Percentiles rank a stretch among this genome's conserved stretches.
Evolutionary conservation across 2,797 vertebrate genomes (phyloP).

Genomic region (Anniella stebbinsi): DNA sequence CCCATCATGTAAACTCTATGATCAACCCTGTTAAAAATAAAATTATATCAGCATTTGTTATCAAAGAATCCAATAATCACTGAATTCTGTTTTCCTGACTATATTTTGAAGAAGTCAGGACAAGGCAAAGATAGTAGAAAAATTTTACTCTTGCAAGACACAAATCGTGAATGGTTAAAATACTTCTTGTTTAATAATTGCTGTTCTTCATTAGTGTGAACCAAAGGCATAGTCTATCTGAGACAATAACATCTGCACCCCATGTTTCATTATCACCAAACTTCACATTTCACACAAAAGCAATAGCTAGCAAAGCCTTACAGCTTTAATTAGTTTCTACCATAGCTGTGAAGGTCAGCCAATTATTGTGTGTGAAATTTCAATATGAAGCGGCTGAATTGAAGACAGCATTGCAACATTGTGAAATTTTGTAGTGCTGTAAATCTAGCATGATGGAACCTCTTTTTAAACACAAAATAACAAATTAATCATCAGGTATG

Average conservation of each 20-base stretch:
- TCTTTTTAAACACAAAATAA: conserved; percentile 66
- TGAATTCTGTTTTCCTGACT: conserved; percentile 65
- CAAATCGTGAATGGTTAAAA: conserved; percentile 79
- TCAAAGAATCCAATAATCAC: conserved; percentile 37
- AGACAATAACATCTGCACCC: conserved; percentile 85
- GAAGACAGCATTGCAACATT: conserved; percentile 80
- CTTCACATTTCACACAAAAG: conserved; percentile 93
- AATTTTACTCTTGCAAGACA: conserved; percentile 76
- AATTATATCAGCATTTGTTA: conserved; percentile 49
- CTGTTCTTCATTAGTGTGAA: conserved; percentile 83
- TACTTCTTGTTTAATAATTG: conserved; percentile 82
- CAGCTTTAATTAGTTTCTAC: conserved; percentile 98
- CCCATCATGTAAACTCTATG: conserved; percentile 48
- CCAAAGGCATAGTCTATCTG: conserved; percentile 80
- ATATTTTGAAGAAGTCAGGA: conserved; percentile 66
- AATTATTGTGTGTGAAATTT: conserved; percentile 97
- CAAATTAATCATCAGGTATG: conserved; percentile 77
- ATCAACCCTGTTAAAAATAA: conserved; percentile 47
- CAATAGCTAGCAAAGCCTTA: conserved; percentile 88
- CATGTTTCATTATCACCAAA: conserved; percentile 96
- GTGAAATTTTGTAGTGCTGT: conserved; percentile 66
- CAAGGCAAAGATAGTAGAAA: conserved; percentile 55
- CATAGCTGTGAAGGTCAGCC: conserved; percentile 97
- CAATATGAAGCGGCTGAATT: conserved; percentile 85
- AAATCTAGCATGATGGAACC: conserved; percentile 73